Evolutionary conservation across 2,113 vertebrate species (phyloP).

Genomic region (Origma solitaria): DNA sequence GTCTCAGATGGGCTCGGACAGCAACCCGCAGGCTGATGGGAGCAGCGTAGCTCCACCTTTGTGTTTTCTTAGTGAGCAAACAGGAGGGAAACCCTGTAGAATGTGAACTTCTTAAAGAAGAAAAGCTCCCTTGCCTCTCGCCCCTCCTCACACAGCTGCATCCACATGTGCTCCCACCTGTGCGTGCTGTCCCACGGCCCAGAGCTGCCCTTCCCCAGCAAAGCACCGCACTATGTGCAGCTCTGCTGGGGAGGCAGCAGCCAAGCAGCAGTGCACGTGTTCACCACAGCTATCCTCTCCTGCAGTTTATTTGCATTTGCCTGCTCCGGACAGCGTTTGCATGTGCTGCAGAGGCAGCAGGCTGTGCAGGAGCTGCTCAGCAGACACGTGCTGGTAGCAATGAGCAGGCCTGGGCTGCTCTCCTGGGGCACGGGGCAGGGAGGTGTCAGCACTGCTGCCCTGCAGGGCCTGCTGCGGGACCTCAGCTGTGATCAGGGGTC

Average conservation of each 20-base stretch:
- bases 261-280: not conserved
- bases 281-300: not conserved
- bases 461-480: not conserved
- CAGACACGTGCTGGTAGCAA: conserved; percentile 2
- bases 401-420: not conserved
- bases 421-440: not conserved
- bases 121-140: not conserved
- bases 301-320: not conserved
- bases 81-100: not conserved
- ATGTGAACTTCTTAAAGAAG: not conserved
- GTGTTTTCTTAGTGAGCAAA: not conserved
- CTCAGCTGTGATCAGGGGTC: not conserved
- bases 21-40: not conserved
- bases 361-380: not conserved
- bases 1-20: not conserved
- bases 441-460: not conserved
- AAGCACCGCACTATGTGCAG: rapidly evolving
- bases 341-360: not conserved
- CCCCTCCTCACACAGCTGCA: not conserved
- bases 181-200: not conserved
- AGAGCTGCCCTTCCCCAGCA: not conserved
- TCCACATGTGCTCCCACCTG: not conserved
- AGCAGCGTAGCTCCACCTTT: not conserved
- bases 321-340: not conserved
- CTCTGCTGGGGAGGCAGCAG: not conserved